Conservation (phyloP, 1,140 invertebrate genomes). For the Zophobas morio region DNA sequence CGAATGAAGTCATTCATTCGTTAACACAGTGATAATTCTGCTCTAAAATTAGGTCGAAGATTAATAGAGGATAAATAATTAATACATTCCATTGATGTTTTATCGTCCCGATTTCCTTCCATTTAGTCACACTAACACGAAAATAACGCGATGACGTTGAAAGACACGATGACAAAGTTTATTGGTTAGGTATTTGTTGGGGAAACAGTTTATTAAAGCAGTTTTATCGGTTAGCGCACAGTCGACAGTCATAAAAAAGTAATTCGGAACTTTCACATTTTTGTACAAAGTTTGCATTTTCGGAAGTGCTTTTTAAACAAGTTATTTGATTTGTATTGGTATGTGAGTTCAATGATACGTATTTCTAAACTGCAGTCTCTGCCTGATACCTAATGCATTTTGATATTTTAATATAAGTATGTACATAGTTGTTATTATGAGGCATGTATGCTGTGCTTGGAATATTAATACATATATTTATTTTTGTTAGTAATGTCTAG, state of each 20-base stretch:
- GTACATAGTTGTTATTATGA: no score
- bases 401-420: no score
- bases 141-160: conserved; percentile 12
- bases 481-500: no score
- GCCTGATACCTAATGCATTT: no score
- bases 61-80: conserved; percentile 1
- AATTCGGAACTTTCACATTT: conserved; percentile 33
- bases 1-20: no score
- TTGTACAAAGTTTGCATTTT: conserved; percentile 30
- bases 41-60: background rate
- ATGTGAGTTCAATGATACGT: conserved; percentile 5
- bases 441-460: no score
- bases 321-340: conserved; percentile 14
- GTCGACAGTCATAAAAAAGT: conserved; percentile 33
- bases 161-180: conserved; percentile 19
- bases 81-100: conserved; percentile 7
- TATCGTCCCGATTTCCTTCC: background rate
- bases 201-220: conserved; percentile 30
- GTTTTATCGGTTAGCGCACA: conserved; percentile 30
- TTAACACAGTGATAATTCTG: no score
- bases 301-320: conserved; percentile 21
- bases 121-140: background rate
- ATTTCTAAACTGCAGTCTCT: no score
- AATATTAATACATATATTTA: no score
- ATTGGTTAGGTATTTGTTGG: conserved; percentile 19